Base-by-base conservation (phyloP, 92 coral and sea anemone species). In the Bergia puertoricense region DNA sequence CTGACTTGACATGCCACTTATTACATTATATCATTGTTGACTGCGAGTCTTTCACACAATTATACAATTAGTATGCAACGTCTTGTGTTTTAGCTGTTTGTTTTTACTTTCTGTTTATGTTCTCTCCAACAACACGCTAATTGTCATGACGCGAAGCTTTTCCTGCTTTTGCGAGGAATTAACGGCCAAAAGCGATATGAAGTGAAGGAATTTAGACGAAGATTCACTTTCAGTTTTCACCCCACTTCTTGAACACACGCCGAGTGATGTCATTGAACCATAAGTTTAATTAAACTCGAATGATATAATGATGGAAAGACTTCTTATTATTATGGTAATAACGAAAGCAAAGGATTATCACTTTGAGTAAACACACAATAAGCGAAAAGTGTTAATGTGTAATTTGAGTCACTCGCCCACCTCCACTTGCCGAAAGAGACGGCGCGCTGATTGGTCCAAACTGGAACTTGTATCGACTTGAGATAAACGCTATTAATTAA, bases 401-500 rank as follows among this genome's bases (percentile, higher is more conserved):
- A 79, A 88, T 88, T 88, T 85, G 81, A 75, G 80, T 82, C 95
- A 90, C 88, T 91, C 93, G 93, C 91, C 88, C 85, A 66, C 79
- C 87, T 80, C 82, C 73, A 80, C 74, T 90, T 79, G 88, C 79
- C 91, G 82, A 90, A 89, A 85, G 20, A 88, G n/a, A 84, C 71
- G 71, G 91, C 89, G 9, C 36, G 81, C 88, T 90, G 93, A 97
- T 97, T 97, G 99, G 99, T 67, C 46, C 36, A 81, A 36, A 37
- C 54, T 45, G 85, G 85, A 77, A 87, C 92, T 92, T 94, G 99
- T 93, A 94, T 93, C 98, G 92, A 93, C 95, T 94, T 85, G 82
- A 93, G 94, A 94, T 97, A 95, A 95, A 95, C 96, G 97, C 93
- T 92, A 96, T 97, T 97, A 97, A 97, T 97, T 94, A 95, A 97